Evolutionary conservation across 2,888 invertebrate species (phyloP), one percentile per base, ranked within the genome.

Genomic region (Eurytoma adleriae): DNA sequence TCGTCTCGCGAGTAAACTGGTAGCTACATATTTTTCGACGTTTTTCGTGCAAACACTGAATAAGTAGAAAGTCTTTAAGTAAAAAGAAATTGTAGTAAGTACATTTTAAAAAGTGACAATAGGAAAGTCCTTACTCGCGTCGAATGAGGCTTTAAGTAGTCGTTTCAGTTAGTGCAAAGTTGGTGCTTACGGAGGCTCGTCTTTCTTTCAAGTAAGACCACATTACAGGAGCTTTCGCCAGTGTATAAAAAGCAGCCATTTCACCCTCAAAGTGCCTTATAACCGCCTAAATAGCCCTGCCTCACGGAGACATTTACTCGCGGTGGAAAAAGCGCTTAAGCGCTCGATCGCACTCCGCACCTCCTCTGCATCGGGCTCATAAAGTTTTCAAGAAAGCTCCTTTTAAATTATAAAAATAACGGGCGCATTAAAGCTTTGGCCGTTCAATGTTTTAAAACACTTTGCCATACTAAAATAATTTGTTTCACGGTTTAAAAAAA

Each of bases 221-320:
- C 52, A 20, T 30, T 61, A 7, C 18, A 54, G 24, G 68, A 67
- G 78, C 74, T 81, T 78, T 71, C 74, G 62, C 59, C 50, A 69
- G 79, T 82, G 78, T 83, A 83, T 84, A 84, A 84, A 84, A 80
- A 82, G 79, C 71, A 80, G 73, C 70, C 76, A 79, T 84, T 85
- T 80, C 73, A 73, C 80, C 67, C 81, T 69, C 69, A 79, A 77
- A 85, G 83, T 84, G 73, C 80, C 83, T 83, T 84, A 82, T 85
- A 84, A 85, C 76, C 18, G 68, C 57, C 69, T 73, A 79, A 82
- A 82, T 76, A 82, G 79, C 76, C 67, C 7, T 61, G 40, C 30
- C 30, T 57, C 77, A 56, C 71, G 64, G 40, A 79, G 62, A 20
- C 24, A 13, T 52, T 69, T 62, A 27, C 48, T 56, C 62, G 68